Evolutionary conservation across 2,888 invertebrate species (phyloP).

Genomic region (Psylliodes chrysocephalus): DNA sequence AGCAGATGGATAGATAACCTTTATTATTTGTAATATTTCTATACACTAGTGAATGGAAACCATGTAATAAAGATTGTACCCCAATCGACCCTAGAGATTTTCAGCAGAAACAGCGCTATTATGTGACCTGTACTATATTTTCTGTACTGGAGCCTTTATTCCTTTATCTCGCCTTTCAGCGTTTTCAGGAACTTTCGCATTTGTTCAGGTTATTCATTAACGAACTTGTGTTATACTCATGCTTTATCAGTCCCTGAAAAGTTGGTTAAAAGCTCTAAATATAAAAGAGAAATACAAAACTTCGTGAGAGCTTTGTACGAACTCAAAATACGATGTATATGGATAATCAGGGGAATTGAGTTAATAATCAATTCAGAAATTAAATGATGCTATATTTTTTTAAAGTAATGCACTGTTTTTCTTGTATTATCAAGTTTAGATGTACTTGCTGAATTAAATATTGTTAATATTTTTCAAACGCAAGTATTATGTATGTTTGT

Average conservation of each 20-base stretch:
- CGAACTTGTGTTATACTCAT: constrained; percentile 59
- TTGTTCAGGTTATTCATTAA: constrained; percentile 64
- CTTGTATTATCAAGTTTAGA: too few relatives aligned
- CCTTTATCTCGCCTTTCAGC: constrained; percentile 65
- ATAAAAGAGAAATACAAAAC: constrained; percentile 39
- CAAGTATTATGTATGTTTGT: too few relatives aligned
- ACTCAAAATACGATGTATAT: constrained; percentile 19
- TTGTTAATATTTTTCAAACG: too few relatives aligned
- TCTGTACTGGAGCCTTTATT: constrained; percentile 61
- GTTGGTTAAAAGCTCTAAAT: constrained; percentile 53
- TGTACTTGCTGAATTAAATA: too few relatives aligned
- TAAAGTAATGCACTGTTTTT: too few relatives aligned
- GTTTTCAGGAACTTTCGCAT: constrained; percentile 61
- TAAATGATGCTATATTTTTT: too few relatives aligned
- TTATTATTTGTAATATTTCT: too few relatives aligned
- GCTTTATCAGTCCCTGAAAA: constrained; percentile 62
- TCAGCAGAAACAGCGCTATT: constrained; percentile 56
- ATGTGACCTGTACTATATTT: constrained; percentile 61
- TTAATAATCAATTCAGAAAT: neutral
- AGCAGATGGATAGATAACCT: too few relatives aligned
- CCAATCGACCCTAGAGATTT: constrained; percentile 46
- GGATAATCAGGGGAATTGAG: constrained; percentile 23
- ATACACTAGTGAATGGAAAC: too few relatives aligned
- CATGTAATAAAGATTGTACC: too few relatives aligned
- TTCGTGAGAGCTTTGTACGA: constrained; percentile 23